Base-by-base conservation (phyloP, 2,113 vertebrate species). In the Acrocephalus kingi region DNA sequence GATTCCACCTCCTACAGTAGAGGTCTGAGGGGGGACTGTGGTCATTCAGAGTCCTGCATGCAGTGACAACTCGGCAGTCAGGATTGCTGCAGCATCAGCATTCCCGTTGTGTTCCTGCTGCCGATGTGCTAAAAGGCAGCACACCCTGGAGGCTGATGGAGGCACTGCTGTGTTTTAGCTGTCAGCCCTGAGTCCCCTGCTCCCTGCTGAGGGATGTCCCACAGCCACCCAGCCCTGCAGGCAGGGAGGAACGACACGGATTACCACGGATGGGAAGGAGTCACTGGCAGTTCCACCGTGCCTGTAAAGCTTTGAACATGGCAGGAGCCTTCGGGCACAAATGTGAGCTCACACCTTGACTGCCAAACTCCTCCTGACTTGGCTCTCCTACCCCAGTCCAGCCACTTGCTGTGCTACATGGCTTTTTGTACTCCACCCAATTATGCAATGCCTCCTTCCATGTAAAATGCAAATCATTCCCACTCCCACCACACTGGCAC, bases 261-360 rank as follows among this genome's bases (percentile, higher is more conserved):
- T 51, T 7, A 1, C 13, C 1, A 0, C 3, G 3, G 18, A 3
- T 11, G 16, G 28, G 23, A 75, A 71, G 1, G 7, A 61, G 28
- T 24, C 48, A 3, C 71, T 4, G 31, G 41, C 48, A 66, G 41
- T 27, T 28, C 54, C 49, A 6, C 10, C 5, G 58, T 20, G 51
- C 28, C 11, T 4, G 3, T 3, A 45, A 49, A 66, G 59, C 45
- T 54, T 23, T 52, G 54, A 56, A 20, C 37, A 2, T 8, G 16
- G 63, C 46, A 56, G 62, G 37, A 89, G 37, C 25, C 41, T 28
- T 13, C 8, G 0, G 4, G 43, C 54, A 76, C 54, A n/a, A 83
- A 43, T 1, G 4, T 27, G 37, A 13, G 48, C 79, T 80, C 67
- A 64, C 68, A 86, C 11, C 30, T 23, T 46, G 35, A 1, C 31